A percentile compares a stretch with the other conserved stretches of the same genome.
phyloP scores from a whole-genome alignment of 2,113 vertebrate genomes.

The Pachycephala philippinensis region DNA sequence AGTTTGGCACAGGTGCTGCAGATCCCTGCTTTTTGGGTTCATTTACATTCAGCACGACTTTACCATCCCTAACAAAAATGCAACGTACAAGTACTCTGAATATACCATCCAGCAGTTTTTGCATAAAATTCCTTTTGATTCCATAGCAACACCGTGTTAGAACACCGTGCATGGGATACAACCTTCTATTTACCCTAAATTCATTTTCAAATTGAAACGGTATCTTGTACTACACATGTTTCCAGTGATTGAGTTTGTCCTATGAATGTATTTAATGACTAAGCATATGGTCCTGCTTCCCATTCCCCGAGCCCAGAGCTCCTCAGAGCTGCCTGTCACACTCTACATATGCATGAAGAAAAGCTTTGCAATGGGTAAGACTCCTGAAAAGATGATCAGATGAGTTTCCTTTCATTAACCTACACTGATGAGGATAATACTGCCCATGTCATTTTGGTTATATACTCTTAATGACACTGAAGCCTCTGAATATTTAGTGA shows the following conservation, averaged over 20 bases:
- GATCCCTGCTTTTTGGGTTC: neutral
- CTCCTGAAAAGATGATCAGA: conserved; percentile 31
- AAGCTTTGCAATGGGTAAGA: neutral
- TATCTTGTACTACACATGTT: conserved; percentile 44
- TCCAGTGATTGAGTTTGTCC: conserved; percentile 29
- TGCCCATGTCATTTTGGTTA: conserved; percentile 40
- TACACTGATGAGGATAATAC: neutral
- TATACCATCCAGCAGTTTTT: neutral
- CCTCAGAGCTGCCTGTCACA: neutral
- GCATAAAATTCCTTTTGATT: neutral
- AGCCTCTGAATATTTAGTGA: conserved; percentile 47
- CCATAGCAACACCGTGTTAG: neutral
- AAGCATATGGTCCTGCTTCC: conserved; percentile 9
- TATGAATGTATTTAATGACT: conserved; percentile 54
- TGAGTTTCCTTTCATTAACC: conserved; percentile 62
- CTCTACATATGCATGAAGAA: neutral
- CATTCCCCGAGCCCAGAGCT: neutral
- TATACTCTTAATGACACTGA: neutral
- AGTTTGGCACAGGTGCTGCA: neutral
- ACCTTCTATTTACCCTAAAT: conserved; percentile 25
- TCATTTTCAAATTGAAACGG: conserved; percentile 54
- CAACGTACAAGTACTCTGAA: neutral
- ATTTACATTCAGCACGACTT: neutral
- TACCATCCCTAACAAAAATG: neutral
- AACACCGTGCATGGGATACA: neutral